phyloP scores from a whole-genome alignment of 2,888 invertebrate genomes.

The Leptopterna dolabrata region DNA sequence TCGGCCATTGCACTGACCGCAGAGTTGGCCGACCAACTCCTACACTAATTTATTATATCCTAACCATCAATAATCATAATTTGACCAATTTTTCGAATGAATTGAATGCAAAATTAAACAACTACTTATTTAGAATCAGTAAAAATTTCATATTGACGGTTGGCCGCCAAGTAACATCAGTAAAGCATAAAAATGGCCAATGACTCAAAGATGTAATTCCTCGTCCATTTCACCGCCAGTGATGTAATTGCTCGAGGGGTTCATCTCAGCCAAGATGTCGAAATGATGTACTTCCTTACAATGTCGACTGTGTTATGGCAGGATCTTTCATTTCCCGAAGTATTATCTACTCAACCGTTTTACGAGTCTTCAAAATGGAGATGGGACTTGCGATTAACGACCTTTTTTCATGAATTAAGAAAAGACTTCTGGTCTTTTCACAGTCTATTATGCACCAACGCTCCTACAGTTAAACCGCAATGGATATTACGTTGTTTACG shows the following conservation, averaged over 20 bases:
- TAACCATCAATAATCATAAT: too few species aligned
- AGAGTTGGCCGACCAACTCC: too few species aligned
- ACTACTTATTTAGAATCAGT: too few species aligned
- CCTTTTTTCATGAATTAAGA: not conserved
- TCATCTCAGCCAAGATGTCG: not conserved
- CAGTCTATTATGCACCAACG: not conserved
- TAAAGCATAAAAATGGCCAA: too few species aligned
- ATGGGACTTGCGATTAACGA: not conserved
- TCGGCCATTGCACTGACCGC: too few species aligned
- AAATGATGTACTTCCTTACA: not conserved
- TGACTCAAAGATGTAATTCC: not conserved
- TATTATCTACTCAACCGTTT: not conserved
- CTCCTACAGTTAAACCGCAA: not conserved
- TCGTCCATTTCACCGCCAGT: not conserved
- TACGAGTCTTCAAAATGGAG: not conserved
- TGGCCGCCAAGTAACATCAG: too few species aligned
- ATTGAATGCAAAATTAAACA: too few species aligned
- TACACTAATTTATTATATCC: too few species aligned
- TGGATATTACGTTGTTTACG: not conserved
- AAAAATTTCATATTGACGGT: too few species aligned
- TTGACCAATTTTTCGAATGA: too few species aligned
- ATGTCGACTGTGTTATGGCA: not conserved
- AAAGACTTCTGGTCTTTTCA: not conserved
- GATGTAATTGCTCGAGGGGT: not conserved
- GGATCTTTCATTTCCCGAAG: not conserved